Conservation (phyloP, 2,797 vertebrate genomes). For the Argentina silus region DNA sequence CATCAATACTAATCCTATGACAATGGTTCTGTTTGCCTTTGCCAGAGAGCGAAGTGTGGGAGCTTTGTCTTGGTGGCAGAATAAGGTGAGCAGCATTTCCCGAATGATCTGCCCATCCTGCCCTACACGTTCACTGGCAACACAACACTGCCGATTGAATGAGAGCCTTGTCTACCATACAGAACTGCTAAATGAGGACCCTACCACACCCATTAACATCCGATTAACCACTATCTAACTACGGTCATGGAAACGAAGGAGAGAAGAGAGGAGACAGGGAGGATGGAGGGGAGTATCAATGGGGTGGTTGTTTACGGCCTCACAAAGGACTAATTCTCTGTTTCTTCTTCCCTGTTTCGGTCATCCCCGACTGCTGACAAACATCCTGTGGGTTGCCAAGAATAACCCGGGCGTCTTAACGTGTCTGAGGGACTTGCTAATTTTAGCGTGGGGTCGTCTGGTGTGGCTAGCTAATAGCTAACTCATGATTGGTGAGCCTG, state of each 20-base stretch:
- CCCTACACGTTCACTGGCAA: background rate
- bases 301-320: slow-evolving; percentile 9
- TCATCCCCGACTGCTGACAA: slow-evolving; percentile 39
- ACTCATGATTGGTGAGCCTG: slow-evolving; percentile 22
- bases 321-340: slow-evolving; percentile 15
- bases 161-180: background rate
- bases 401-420: slow-evolving; percentile 12
- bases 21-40: background rate
- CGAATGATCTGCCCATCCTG: background rate
- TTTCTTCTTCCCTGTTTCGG: background rate
- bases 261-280: background rate
- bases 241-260: background rate
- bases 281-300: background rate
- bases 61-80: background rate
- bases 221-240: background rate
- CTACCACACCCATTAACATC: background rate
- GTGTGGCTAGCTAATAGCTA: slow-evolving; percentile 9
- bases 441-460: slow-evolving; percentile 39
- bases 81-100: background rate
- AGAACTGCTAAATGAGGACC: no score
- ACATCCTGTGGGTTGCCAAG: slow-evolving; percentile 18
- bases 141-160: background rate
- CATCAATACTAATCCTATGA: background rate
- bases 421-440: slow-evolving; percentile 24
- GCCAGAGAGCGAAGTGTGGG: background rate